Evolutionary conservation across 2,113 vertebrate species (phyloP).

Genomic region (Siniperca chuatsi): DNA sequence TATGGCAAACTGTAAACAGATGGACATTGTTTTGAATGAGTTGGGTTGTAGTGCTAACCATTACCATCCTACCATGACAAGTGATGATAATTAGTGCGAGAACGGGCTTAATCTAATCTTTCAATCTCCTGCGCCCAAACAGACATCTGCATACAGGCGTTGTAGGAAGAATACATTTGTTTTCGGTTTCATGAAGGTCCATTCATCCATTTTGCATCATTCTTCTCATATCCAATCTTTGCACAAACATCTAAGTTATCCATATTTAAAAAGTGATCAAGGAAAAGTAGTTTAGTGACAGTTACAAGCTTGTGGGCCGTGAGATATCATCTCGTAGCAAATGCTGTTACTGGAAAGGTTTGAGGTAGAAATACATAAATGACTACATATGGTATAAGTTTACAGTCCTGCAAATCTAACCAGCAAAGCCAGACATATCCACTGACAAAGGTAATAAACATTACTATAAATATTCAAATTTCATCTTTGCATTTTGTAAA

Average conservation of each 20-base stretch:
- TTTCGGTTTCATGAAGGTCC: not conserved
- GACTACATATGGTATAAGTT: not conserved
- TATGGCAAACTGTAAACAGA: constrained; percentile 26
- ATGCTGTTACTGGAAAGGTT: not conserved
- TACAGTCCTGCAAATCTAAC: not conserved
- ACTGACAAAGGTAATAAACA: not conserved
- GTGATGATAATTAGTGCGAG: constrained; percentile 30
- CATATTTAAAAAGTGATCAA: not conserved
- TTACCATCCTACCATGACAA: constrained; percentile 21
- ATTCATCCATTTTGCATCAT: not conserved
- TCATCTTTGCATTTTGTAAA: not conserved
- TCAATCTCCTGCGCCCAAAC: constrained; percentile 20
- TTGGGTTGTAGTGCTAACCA: constrained; percentile 3
- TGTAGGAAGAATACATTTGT: not conserved
- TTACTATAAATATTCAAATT: not conserved
- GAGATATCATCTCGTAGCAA: not conserved
- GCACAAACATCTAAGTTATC: not conserved
- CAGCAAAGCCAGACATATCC: not conserved
- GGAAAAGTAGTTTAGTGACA: not conserved
- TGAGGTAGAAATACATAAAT: not conserved
- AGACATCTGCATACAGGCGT: constrained; percentile 1
- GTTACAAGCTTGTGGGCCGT: not conserved
- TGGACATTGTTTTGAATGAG: constrained; percentile 34
- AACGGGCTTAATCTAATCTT: constrained; percentile 15
- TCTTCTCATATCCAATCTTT: not conserved